Evolutionary conservation across 1,140 invertebrate genomes (phyloP).

Genomic region (Plodia interpunctella): DNA sequence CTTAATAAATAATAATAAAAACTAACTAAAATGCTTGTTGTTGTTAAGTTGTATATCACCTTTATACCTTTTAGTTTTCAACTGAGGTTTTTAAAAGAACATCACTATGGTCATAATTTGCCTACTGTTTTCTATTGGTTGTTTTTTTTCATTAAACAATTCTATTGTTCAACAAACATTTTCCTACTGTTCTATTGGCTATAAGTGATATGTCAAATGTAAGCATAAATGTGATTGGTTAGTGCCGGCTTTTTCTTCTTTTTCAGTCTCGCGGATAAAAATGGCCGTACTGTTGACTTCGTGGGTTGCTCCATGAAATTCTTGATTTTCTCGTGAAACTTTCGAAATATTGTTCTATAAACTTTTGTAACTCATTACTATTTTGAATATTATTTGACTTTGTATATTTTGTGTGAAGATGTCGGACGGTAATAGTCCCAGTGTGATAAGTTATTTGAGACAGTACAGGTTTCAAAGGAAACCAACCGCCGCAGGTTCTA

Average conservation of each 20-base stretch:
- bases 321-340: constrained; percentile 40
- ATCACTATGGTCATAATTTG: not conserved
- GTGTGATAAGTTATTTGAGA: constrained; percentile 70
- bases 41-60: no score
- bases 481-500: constrained; percentile 51
- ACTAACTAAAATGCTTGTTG: no score
- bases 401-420: constrained; percentile 38
- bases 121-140: not conserved
- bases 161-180: not conserved
- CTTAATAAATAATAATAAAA: no score
- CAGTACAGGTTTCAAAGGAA: constrained; percentile 74
- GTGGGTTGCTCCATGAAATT: constrained; percentile 46
- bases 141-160: constrained; percentile 28
- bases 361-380: constrained; percentile 23
- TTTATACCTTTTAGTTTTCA: no score
- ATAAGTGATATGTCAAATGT: constrained; percentile 12
- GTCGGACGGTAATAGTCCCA: constrained; percentile 68
- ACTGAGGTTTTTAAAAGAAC: no score
- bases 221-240: constrained; percentile 28
- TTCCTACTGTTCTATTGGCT: constrained; percentile 23
- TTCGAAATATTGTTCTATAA: constrained; percentile 35
- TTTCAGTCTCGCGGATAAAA: constrained; percentile 67
- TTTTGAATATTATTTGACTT: not conserved
- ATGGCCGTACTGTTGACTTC: constrained; percentile 68
- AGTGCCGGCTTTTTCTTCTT: constrained; percentile 17